Evolutionary conservation across 2,888 invertebrate genomes (phyloP), one percentile per base, ranked within the genome.

Genomic region (Nyleta sp.): DNA sequence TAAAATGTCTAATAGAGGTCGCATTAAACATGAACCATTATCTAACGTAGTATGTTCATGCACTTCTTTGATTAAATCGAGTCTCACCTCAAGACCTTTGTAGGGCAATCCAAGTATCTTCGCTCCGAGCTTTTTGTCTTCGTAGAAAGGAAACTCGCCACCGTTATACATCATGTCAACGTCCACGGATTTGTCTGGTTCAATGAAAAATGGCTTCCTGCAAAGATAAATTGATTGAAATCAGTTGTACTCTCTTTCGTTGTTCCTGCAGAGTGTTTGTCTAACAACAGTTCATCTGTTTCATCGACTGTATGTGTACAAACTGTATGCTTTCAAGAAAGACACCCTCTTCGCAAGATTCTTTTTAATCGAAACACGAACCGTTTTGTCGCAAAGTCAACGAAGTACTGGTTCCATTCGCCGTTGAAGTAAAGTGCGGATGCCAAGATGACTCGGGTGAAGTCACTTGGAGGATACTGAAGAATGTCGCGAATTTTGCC

Each of bases 401-500:
- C 84, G 86, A 95, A 96, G 1, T 94, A 93, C 10, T 91, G 88
- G 82, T 93, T 91, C 96, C 96, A 96, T 77, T 93, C 93, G 4
- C 94, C 95, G 64, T 92, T 94, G 84, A 95, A 96, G 86, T 95
- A 95, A 20, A 95, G 91, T 0, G 95, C 95, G 82, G 94, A 95
- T 33, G 94, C 91, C 55, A 95, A 91, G 31, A 95, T 93, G 6
- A 94, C 91, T 72, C 91, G 92, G 0, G 95, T 95, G 0, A 88
- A 85, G 0, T 89, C 83, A 0, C 92, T 91, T 0, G 95, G 93
- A 0, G 91, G 86, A 0, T 92, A 89, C 13, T 90, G 88, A 15
- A 95, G 85, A 73, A 95, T 93, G 20, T 92, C 89, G 0, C 91
- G 87, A 81, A 95, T 95, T 88, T 93, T 94, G 0, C 93, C 93